A percentile compares a stretch with the other conserved stretches of the same genome.
phyloP scores from a whole-genome alignment of 1,140 invertebrate species.

The Whitmania pigra region DNA sequence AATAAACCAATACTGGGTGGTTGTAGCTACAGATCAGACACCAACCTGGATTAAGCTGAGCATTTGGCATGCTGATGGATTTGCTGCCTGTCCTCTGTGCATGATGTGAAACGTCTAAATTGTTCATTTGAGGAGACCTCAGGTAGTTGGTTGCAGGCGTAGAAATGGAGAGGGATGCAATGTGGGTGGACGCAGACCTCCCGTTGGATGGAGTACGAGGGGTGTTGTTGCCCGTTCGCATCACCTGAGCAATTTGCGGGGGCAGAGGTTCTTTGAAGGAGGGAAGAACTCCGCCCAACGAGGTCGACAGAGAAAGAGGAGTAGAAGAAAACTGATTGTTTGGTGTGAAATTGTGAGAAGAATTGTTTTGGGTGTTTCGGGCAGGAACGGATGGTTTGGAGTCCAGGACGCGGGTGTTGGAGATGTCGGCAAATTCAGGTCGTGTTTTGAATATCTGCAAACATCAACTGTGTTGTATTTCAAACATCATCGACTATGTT shows the following conservation, averaged over 20 bases:
- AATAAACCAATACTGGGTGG: background rate
- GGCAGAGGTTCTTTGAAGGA: constrained; percentile 1
- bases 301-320: background rate
- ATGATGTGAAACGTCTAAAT: background rate
- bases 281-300: background rate
- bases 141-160: background rate
- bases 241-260: background rate
- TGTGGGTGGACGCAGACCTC: background rate
- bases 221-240: background rate
- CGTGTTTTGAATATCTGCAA: constrained; percentile 44
- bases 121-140: background rate
- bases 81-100: background rate
- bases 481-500: background rate
- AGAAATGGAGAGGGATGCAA: background rate
- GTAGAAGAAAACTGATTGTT: constrained; percentile 6
- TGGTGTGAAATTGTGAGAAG: background rate
- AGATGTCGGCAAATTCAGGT: constrained; percentile 35
- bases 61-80: too few relatives aligned
- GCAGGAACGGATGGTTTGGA: background rate
- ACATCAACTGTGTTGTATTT: background rate
- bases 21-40: background rate
- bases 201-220: background rate
- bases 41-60: too few relatives aligned
- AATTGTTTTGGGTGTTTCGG: background rate
- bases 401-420: constrained; percentile 26